Conservation (phyloP, 2,888 invertebrate genomes). For the Nemurella pictetii region DNA sequence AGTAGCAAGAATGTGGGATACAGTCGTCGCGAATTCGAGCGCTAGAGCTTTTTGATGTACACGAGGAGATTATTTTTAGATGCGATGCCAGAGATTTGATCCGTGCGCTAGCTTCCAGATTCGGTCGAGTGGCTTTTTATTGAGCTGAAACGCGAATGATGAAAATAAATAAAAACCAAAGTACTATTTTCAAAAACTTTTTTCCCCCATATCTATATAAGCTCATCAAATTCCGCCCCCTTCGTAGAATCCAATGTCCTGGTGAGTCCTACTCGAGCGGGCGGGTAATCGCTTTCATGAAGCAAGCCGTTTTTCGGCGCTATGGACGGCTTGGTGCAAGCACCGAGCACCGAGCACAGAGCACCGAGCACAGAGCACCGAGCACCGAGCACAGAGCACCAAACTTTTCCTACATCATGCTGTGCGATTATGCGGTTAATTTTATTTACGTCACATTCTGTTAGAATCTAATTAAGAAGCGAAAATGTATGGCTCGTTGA, state of each 20-base stretch:
- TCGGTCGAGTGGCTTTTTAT: background rate
- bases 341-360: no score
- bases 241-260: background rate
- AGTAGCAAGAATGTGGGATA: background rate
- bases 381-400: no score
- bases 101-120: background rate
- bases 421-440: background rate
- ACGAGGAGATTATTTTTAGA: background rate
- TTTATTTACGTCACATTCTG: background rate
- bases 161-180: background rate
- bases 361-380: no score
- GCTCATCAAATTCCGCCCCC: background rate
- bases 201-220: background rate
- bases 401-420: background rate
- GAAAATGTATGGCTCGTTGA: background rate
- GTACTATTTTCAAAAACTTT: background rate
- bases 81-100: background rate
- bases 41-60: background rate
- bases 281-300: background rate
- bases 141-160: background rate
- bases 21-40: background rate
- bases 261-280: background rate
- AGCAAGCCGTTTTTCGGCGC: background rate
- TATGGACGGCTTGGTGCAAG: background rate
- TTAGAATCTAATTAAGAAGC: background rate